These are phyloP conservation scores for Alaudala cheleensis DNA, from an alignment of 2,113 vertebrate species.

Conservation along the genomic window DNA sequence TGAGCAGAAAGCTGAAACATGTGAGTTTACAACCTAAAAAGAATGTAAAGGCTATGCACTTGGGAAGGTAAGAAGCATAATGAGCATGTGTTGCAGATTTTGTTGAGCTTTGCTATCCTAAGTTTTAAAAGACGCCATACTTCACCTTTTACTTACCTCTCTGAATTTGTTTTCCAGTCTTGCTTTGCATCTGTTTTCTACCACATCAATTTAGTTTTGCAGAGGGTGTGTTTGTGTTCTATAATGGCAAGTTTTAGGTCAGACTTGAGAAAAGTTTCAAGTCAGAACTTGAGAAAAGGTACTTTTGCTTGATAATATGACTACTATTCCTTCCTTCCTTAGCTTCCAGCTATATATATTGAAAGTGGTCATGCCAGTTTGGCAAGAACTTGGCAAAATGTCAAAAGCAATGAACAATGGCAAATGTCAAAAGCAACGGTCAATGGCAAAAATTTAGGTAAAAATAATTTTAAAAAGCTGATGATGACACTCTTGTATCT, in stretches of 20 bases:
- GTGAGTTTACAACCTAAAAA: not conserved
- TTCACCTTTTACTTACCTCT: not conserved
- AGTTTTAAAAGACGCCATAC: not conserved
- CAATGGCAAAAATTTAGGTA: slow-evolving; percentile 82
- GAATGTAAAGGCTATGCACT: not conserved
- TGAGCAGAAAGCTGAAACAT: not conserved
- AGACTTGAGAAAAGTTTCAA: not conserved
- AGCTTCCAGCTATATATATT: slow-evolving; percentile 76
- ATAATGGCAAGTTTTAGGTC: not conserved
- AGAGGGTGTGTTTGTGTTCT: fast-evolving
- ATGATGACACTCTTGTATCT: not conserved
- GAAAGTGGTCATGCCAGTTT: slow-evolving; percentile 60
- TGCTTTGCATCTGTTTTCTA: not conserved
- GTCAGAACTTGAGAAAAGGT: not conserved
- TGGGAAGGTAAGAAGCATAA: not conserved
- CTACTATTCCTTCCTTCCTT: slow-evolving; percentile 27
- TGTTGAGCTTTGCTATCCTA: not conserved
- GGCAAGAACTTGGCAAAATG: slow-evolving; percentile 49
- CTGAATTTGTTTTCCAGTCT: not conserved
- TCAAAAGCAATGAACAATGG: slow-evolving; percentile 52
- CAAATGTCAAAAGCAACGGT: slow-evolving; percentile 20
- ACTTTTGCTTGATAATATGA: not conserved
- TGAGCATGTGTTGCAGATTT: not conserved
- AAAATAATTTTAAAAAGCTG: not conserved
- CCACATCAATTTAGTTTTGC: fast-evolving